phyloP scores from a whole-genome alignment of 2,113 vertebrate species.

The Phasianus colchicus region DNA sequence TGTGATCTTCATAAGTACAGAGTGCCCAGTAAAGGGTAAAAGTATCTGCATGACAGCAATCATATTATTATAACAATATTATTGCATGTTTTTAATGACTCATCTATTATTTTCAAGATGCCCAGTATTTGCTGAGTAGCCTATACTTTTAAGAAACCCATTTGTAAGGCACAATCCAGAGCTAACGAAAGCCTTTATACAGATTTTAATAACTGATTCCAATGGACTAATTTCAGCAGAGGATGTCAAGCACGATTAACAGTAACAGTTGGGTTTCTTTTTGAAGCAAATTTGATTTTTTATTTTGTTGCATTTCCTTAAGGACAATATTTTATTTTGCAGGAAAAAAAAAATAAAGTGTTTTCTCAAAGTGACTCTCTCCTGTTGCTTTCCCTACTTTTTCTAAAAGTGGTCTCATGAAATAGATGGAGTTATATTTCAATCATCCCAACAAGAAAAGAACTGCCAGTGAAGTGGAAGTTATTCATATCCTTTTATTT shows the following conservation, averaged over 20 bases:
- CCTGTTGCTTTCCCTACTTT: background rate
- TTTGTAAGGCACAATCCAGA: slow-evolving; percentile 39
- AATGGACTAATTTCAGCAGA: slow-evolving; percentile 1
- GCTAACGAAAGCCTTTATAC: slow-evolving; percentile 20
- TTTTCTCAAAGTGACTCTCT: background rate
- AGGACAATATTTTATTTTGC: background rate
- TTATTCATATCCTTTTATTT: background rate
- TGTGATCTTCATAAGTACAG: background rate
- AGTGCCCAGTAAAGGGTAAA: slow-evolving; percentile 1
- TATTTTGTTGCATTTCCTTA: background rate
- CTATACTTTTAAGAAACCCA: slow-evolving; percentile 1
- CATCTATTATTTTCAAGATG: slow-evolving; percentile 24
- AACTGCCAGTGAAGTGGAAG: background rate
- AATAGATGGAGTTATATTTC: background rate
- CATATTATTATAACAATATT: slow-evolving; percentile 32
- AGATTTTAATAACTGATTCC: slow-evolving; percentile 46
- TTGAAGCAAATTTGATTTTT: background rate
- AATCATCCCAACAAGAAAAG: background rate
- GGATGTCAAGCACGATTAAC: background rate
- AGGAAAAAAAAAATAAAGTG: background rate
- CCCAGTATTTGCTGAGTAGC: slow-evolving; percentile 24
- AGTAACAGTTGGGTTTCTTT: background rate
- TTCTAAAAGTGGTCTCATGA: background rate
- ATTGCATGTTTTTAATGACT: slow-evolving; percentile 38
- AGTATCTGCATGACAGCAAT: slow-evolving; percentile 37